Evolutionary conservation across 2,888 invertebrate genomes (phyloP), one percentile per base, ranked within the genome.

Genomic region (Drosophila setosimentum): DNA sequence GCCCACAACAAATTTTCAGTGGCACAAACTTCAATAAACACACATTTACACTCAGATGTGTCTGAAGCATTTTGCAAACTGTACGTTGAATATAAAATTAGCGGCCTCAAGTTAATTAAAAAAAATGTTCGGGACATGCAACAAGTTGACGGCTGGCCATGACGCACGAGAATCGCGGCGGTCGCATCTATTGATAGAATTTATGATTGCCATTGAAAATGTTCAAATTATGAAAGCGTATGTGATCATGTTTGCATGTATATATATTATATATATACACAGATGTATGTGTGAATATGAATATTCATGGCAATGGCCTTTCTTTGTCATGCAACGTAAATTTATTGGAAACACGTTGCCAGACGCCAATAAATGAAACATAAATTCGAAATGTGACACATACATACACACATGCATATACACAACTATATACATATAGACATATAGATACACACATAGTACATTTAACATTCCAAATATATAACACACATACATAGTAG

Each of bases 121-220:
- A 78, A 79, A 66, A 54, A 35, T 76, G 68, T 53, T 78, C 68
- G 78, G 72, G 80, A 74, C 87, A 81, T 81, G 87, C 89, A 87
- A 89, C 84, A 85, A 87, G 89, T 84, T 89, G 85, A 85, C 87
- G 87, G 85, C 85, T 87, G 78, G 73, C 72, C 80, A 62, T 85
- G 85, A 85, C 85, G 85, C 89, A 85, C 89, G 78, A 72, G 65
- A 68, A 66, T 59, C 71, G 64, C 61, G 59, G 55, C 61, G 72
- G 64, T 68, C 63, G 80, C 76, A 73, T 45, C 80, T 80, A 78
- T 78, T 80, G 78, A 80, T 80, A 79, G 70, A 85, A 85, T 85
- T 89, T 85, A 85, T 89, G 87, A 85, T 84, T 82, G 79, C 82
- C 88, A 73, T 74, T 79, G 79, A 81, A 79, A 77, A 68, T 76